Conservation (phyloP, 1,140 invertebrate genomes). For the Atta colombica region DNA sequence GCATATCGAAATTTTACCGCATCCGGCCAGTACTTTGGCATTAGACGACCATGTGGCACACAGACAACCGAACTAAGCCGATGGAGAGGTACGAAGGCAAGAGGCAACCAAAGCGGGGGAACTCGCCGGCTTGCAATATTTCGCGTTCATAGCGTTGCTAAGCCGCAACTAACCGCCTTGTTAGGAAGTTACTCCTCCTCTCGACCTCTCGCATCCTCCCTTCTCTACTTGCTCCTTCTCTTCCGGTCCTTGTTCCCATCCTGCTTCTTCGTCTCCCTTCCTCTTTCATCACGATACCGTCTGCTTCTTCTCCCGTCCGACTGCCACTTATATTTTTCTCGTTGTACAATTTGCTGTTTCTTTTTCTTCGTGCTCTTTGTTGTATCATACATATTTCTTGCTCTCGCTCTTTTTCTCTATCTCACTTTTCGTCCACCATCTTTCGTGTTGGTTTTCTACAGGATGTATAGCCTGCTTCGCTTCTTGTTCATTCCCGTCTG, state of each 20-base stretch:
- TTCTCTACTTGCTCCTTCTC: constrained; percentile 64
- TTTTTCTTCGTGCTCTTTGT: neutral
- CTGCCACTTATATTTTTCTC: constrained; percentile 44
- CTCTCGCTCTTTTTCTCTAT: neutral
- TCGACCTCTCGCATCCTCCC: constrained; percentile 65
- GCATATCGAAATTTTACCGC: constrained; percentile 61
- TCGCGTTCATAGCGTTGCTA: constrained; percentile 82
- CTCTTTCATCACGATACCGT: constrained; percentile 12
- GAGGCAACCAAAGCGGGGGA: constrained; percentile 21
- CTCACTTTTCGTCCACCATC: constrained; percentile 9
- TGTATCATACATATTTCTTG: neutral
- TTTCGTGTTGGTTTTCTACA: neutral
- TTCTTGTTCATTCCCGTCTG: neutral
- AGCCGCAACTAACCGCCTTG: constrained; percentile 85
- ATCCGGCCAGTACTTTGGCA: constrained; percentile 64
- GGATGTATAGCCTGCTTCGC: neutral
- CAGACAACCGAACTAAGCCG: constrained; percentile 43
- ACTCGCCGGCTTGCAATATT: constrained; percentile 79
- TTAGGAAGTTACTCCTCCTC: constrained; percentile 85
- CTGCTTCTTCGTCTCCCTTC: constrained; percentile 27
- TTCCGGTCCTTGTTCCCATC: constrained; percentile 68
- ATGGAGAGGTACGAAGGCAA: neutral
- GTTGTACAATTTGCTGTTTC: constrained; percentile 42
- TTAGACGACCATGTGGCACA: constrained; percentile 65
- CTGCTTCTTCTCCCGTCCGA: constrained; percentile 52